These are phyloP conservation scores for Cosmia pyralina DNA, from an alignment of 2,888 invertebrate species.

Conservation along the genomic window DNA sequence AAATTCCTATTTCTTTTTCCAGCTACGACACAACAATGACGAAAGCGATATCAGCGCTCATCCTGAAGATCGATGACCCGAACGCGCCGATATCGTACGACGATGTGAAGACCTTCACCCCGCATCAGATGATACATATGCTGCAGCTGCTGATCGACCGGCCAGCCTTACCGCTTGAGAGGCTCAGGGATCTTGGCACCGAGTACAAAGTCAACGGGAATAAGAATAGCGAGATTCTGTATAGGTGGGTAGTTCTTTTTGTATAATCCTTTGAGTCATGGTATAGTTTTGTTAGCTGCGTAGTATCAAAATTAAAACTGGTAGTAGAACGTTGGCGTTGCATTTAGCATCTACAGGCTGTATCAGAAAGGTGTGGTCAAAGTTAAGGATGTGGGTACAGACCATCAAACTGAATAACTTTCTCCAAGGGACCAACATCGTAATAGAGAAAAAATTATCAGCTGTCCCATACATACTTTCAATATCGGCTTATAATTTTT, in stretches of 20 bases:
- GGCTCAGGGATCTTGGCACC: constrained; percentile 79
- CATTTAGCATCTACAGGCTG: too few species aligned
- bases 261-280: background rate
- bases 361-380: too few species aligned
- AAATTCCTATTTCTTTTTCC: background rate
- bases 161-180: constrained; percentile 87
- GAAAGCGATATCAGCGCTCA: constrained; percentile 90
- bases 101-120: constrained; percentile 90
- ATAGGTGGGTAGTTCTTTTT: constrained; percentile 64
- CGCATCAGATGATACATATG: constrained; percentile 92
- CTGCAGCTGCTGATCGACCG: constrained; percentile 92
- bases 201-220: constrained; percentile 91
- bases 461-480: too few species aligned
- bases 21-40: constrained; percentile 92
- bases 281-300: background rate
- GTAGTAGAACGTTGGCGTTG: background rate
- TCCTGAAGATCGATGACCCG: constrained; percentile 80
- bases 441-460: too few species aligned
- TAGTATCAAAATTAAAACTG: background rate
- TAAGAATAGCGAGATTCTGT: constrained; percentile 94
- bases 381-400: too few species aligned
- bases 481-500: too few species aligned
- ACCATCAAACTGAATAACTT: too few species aligned
- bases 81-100: constrained; percentile 83
- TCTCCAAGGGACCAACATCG: too few species aligned